Percentiles rank a stretch among this genome's conserved stretches.
phyloP scores from a whole-genome alignment of 2,888 invertebrate genomes.

The Drosophila imparisetae region DNA sequence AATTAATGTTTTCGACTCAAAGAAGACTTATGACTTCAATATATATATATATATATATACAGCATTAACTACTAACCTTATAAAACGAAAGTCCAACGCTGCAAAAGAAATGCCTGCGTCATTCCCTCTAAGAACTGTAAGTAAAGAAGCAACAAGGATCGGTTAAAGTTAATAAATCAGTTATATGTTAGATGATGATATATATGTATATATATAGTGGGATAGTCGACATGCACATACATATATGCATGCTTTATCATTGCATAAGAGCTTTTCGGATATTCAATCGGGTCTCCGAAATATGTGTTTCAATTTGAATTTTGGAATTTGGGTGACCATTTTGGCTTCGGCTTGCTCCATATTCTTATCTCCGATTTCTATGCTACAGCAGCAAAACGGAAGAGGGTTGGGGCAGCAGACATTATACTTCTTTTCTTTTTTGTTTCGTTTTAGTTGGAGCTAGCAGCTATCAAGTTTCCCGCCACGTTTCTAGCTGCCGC shows the following conservation, averaged over 20 bases:
- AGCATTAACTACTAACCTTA: conserved; percentile 78
- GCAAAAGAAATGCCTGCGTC: conserved; percentile 85
- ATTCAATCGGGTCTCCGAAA: conserved; percentile 21
- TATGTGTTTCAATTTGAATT: conserved; percentile 34
- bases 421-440: not conserved
- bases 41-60: not conserved
- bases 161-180: conserved; percentile 1
- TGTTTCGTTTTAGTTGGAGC: conserved; percentile 9
- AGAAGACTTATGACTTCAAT: not conserved
- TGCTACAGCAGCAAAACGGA: not conserved
- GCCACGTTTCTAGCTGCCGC: conserved; percentile 9
- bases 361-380: conserved; percentile 69
- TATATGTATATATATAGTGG: not conserved
- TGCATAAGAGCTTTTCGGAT: conserved; percentile 27
- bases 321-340: conserved; percentile 31
- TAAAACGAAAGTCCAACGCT: conserved; percentile 85
- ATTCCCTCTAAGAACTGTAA: conserved; percentile 84
- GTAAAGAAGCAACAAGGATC: conserved; percentile 11
- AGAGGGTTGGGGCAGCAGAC: not conserved
- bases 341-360: conserved; percentile 37
- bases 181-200: not conserved
- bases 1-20: not conserved
- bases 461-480: conserved; percentile 61
- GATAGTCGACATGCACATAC: too few relatives aligned
- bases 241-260: not conserved